Conservation (phyloP, 2,797 vertebrate species). For the Todus mexicanus region DNA sequence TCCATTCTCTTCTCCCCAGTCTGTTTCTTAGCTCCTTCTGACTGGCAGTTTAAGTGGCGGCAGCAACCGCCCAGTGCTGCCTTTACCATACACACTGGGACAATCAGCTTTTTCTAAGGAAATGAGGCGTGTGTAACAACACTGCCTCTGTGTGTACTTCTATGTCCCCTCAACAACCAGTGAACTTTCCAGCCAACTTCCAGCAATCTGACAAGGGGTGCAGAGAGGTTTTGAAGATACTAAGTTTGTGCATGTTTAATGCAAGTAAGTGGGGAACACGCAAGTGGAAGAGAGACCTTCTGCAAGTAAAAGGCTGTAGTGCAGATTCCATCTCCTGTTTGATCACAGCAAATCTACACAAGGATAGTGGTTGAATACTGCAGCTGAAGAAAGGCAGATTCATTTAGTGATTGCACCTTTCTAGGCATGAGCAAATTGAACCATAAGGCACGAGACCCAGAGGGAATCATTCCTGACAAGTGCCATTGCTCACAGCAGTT, state of each 20-base stretch:
- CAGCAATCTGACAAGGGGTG: background rate
- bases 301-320: background rate
- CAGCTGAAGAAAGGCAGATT: background rate
- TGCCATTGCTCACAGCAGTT: background rate
- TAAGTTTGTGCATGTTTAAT: background rate
- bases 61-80: background rate
- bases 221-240: background rate
- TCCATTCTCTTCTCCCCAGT: background rate
- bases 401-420: background rate
- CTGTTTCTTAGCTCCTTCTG: background rate
- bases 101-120: conserved; percentile 21
- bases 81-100: background rate
- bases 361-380: background rate
- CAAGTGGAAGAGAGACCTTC: background rate
- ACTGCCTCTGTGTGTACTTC: background rate
- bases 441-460: background rate
- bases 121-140: background rate
- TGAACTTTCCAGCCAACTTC: background rate
- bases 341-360: background rate
- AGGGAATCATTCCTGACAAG: background rate
- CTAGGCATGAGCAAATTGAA: accelerated
- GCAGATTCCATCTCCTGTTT: background rate
- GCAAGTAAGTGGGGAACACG: background rate
- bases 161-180: background rate
- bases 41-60: background rate